Conservation (phyloP, 2,797 vertebrate species). For the Myioborus melanocephalus region DNA sequence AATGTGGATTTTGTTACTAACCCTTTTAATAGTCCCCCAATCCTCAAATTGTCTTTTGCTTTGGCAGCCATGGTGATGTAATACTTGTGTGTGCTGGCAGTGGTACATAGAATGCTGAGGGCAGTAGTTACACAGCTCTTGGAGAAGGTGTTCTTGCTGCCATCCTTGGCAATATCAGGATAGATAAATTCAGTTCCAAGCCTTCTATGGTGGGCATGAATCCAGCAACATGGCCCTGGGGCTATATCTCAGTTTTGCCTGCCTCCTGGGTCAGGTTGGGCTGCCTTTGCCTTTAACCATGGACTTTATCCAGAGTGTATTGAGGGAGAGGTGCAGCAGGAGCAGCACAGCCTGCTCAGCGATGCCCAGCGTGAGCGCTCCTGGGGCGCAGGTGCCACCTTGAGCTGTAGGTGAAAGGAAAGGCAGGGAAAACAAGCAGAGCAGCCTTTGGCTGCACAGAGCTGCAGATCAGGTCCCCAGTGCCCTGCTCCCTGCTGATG, state of each 20-base stretch:
- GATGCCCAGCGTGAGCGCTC: rapidly evolving
- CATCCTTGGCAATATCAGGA: not conserved
- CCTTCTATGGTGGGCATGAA: not conserved
- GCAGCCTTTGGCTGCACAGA: not conserved
- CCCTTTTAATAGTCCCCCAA: not conserved
- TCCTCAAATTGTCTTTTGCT: not conserved
- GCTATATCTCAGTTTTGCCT: not conserved
- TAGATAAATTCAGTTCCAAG: not conserved
- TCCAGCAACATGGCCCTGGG: not conserved
- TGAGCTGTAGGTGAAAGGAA: not conserved
- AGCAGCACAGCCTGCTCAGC: not conserved
- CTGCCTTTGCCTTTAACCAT: not conserved
- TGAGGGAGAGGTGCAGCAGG: not conserved
- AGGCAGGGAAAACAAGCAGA: not conserved
- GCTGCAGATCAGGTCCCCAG: not conserved
- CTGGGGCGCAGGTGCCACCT: not conserved
- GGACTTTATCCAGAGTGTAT: rapidly evolving
- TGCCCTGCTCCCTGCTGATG: slow-evolving; percentile 13
- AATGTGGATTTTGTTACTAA: not conserved
- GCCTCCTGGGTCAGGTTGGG: not conserved
- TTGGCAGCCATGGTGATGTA: rapidly evolving
- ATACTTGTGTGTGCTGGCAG: rapidly evolving
- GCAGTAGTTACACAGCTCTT: not conserved
- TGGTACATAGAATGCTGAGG: not conserved
- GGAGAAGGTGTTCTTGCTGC: not conserved